These are phyloP conservation scores for Cherax quadricarinatus DNA, from an alignment of 1,140 invertebrate genomes.

Conservation along the genomic window DNA sequence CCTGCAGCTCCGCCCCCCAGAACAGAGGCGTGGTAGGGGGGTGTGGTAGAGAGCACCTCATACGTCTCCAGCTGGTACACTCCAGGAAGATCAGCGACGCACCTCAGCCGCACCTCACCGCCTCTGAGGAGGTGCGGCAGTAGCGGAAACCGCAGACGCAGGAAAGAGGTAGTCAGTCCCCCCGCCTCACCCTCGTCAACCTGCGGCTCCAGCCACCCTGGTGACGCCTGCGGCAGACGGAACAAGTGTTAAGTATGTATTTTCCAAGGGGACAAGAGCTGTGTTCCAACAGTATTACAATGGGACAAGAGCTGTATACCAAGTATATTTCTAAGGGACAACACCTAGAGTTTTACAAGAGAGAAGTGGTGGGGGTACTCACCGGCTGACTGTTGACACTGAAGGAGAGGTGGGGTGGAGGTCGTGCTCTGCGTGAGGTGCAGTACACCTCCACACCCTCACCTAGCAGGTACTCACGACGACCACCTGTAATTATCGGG, in stretches of 20 bases:
- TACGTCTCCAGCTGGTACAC: not conserved
- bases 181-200: not conserved
- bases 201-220: conserved; percentile 42
- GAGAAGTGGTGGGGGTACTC: not conserved
- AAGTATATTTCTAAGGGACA: too few relatives aligned
- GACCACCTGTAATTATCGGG: conserved; percentile 29
- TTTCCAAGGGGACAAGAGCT: too few relatives aligned
- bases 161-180: conserved; percentile 37
- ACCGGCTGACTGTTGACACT: conserved; percentile 55
- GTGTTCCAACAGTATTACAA: too few relatives aligned
- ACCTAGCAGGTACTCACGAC: conserved; percentile 53
- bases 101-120: not conserved
- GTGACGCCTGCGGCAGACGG: not conserved
- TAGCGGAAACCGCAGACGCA: conserved; percentile 46
- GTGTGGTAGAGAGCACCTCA: not conserved
- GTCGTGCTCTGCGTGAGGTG: conserved; percentile 47
- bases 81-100: not conserved
- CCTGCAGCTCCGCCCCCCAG: not conserved
- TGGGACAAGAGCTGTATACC: too few relatives aligned
- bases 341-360: too few relatives aligned
- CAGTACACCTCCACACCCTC: conserved; percentile 63
- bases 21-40: not conserved
- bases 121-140: conserved; percentile 18
- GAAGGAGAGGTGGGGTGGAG: conserved; percentile 53
- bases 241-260: too few relatives aligned